Conservation (phyloP, 2,888 invertebrate genomes). For the Sphinx pinastri region DNA sequence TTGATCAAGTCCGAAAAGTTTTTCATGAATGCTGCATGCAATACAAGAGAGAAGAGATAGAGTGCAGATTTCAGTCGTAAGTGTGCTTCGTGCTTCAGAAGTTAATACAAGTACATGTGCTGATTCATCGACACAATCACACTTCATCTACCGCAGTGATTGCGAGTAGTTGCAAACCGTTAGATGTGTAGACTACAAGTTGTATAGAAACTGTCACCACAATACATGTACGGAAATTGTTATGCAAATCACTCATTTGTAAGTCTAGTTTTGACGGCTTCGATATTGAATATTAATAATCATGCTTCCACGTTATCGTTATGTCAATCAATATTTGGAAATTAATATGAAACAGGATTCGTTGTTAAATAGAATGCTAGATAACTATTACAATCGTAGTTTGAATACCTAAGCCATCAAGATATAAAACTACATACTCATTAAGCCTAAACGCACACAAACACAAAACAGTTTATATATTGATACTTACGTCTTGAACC, state of each 20-base stretch:
- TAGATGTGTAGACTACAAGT: slow-evolving; percentile 25
- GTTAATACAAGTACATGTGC: slow-evolving; percentile 45
- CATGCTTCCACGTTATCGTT: neutral
- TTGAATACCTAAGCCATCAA: slow-evolving; percentile 10
- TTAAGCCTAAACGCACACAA: slow-evolving; percentile 28
- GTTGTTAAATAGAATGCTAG: neutral
- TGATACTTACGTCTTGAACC: slow-evolving; percentile 78
- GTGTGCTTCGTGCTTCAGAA: slow-evolving; percentile 55
- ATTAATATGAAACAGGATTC: neutral
- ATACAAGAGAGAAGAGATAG: slow-evolving; percentile 80
- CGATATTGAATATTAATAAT: slow-evolving; percentile 30
- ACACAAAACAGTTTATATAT: slow-evolving; percentile 33
- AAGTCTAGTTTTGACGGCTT: slow-evolving; percentile 32
- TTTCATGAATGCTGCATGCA: slow-evolving; percentile 93
- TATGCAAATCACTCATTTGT: slow-evolving; percentile 24
- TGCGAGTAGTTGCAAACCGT: slow-evolving; percentile 23
- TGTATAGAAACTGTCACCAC: slow-evolving; percentile 14
- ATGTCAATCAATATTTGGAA: neutral
- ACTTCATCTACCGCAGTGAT: slow-evolving; percentile 33
- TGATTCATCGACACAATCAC: slow-evolving; percentile 42
- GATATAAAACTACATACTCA: slow-evolving; percentile 9
- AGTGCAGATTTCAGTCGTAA: slow-evolving; percentile 69
- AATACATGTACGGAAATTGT: slow-evolving; percentile 9
- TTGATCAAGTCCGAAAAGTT: slow-evolving; percentile 91
- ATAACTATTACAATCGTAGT: neutral